Conservation (phyloP, 2,888 invertebrate genomes). For the Strigamia crassipes region DNA sequence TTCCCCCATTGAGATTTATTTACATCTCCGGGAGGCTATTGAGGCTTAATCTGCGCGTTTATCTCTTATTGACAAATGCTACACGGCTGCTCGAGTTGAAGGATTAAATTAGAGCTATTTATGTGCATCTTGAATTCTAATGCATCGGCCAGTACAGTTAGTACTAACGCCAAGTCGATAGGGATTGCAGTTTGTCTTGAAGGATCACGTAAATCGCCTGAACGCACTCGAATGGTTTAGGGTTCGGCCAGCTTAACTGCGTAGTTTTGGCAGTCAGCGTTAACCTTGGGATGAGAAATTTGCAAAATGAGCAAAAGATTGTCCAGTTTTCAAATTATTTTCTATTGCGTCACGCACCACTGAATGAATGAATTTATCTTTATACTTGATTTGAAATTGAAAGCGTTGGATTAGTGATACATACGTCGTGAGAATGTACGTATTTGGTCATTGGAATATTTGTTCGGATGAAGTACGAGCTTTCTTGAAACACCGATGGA, state of each 20-base stretch:
- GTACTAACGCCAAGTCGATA: neutral
- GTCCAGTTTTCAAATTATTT: no score
- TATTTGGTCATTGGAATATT: slow-evolving; percentile 23
- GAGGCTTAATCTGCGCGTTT: no score
- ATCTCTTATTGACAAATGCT: neutral
- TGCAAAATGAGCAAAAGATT: no score
- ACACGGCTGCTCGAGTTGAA: neutral
- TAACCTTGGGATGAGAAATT: neutral
- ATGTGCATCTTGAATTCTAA: slow-evolving; percentile 13
- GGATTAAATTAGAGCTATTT: neutral
- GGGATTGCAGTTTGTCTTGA: slow-evolving; percentile 4
- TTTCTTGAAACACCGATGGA: neutral
- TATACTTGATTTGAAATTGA: neutral
- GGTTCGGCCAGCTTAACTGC: neutral
- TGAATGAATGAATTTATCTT: neutral
- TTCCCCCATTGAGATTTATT: no score
- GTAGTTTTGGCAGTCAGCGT: slow-evolving; percentile 1
- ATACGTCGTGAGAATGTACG: neutral
- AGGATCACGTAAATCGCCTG: slow-evolving; percentile 31
- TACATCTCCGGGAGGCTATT: no score
- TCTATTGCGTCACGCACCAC: no score
- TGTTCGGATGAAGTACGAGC: neutral
- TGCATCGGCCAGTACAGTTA: slow-evolving; percentile 5
- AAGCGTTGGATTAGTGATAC: neutral
- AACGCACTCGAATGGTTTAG: neutral